These are phyloP conservation scores for Agapetus fuscipes DNA, from an alignment of 2,888 invertebrate species.

Conservation along the genomic window DNA sequence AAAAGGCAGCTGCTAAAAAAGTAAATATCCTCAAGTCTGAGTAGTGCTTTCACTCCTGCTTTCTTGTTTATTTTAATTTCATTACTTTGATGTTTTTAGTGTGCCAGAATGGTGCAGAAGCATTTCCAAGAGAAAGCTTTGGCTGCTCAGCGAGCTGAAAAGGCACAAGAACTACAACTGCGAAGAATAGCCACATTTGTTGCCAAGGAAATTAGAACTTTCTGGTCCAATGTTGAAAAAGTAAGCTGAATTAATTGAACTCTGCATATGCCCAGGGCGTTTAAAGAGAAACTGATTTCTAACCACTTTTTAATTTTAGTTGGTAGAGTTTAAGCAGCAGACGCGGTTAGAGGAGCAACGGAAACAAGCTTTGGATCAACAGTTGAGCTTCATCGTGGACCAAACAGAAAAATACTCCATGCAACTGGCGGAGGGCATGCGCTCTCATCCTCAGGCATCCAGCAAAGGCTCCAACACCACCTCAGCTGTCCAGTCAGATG, in stretches of 20 bases:
- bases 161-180: slow-evolving; percentile 79
- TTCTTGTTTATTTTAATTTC: background rate
- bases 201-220: slow-evolving; percentile 87
- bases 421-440: slow-evolving; percentile 79
- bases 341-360: slow-evolving; percentile 89
- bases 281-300: too few species aligned
- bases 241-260: slow-evolving; percentile 30
- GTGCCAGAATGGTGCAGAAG: slow-evolving; percentile 84
- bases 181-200: slow-evolving; percentile 81
- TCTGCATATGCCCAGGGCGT: too few species aligned
- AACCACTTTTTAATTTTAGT: slow-evolving; percentile 37
- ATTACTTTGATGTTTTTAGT: slow-evolving; percentile 33
- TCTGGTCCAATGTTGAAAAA: slow-evolving; percentile 96
- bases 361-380: slow-evolving; percentile 90
- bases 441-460: slow-evolving; percentile 15
- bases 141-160: slow-evolving; percentile 83
- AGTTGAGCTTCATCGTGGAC: slow-evolving; percentile 95
- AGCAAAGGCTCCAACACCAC: slow-evolving; percentile 17
- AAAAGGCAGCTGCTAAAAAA: slow-evolving; percentile 89
- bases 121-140: slow-evolving; percentile 85
- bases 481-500: slow-evolving; percentile 35
- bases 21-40: too few species aligned
- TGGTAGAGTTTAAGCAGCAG: slow-evolving; percentile 91
- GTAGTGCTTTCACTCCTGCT: background rate
- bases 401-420: slow-evolving; percentile 96